These are phyloP conservation scores for Kryptolebias ocellatus DNA, from an alignment of 2,797 vertebrate genomes.

Conservation along the genomic window DNA sequence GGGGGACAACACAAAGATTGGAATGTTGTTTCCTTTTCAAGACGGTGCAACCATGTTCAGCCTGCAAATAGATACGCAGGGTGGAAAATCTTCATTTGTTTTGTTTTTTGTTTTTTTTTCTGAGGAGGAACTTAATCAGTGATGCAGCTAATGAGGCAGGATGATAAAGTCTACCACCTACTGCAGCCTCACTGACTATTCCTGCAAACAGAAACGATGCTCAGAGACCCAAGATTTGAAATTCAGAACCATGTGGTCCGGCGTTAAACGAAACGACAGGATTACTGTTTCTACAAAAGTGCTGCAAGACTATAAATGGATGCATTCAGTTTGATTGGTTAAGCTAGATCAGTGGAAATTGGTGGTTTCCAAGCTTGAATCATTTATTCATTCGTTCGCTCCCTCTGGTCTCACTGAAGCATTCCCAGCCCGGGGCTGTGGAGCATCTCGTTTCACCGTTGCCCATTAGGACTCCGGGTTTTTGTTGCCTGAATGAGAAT, in stretches of 20 bases:
- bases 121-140: neutral
- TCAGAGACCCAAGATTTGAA: neutral
- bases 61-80: conserved; percentile 10
- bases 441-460: conserved; percentile 48
- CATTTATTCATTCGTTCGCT: conserved; percentile 58
- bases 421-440: conserved; percentile 44
- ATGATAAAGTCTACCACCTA: neutral
- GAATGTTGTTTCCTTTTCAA: conserved; percentile 39
- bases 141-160: conserved; percentile 9
- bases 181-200: neutral
- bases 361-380: conserved; percentile 39
- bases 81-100: neutral
- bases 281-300: neutral
- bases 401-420: conserved; percentile 30
- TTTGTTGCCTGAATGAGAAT: conserved; percentile 60
- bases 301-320: neutral
- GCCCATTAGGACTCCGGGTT: conserved; percentile 56
- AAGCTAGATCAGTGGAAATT: conserved; percentile 20
- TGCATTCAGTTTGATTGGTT: conserved; percentile 3
- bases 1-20: conserved; percentile 37
- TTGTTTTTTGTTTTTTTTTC: conserved; percentile 6
- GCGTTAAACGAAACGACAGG: neutral
- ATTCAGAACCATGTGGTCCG: neutral
- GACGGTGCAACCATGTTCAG: conserved; percentile 30
- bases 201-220: neutral